Conservation (phyloP, 2,797 vertebrate species). For the Cyprinella venusta region DNA sequence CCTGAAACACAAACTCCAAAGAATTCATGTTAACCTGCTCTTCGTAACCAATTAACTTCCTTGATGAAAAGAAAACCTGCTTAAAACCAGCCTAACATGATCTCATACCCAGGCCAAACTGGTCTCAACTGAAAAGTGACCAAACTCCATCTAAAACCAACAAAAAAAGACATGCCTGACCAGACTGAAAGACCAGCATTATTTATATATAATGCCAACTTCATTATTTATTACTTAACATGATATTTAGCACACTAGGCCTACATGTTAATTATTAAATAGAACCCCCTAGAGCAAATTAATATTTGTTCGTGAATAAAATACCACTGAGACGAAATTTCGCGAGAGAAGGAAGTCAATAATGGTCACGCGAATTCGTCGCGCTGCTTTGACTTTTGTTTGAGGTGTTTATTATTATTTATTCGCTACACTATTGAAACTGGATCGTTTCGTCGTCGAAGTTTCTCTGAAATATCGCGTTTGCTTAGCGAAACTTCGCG, state of each 20-base stretch:
- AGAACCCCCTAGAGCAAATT: background rate
- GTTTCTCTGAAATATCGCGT: background rate
- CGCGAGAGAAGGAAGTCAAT: no score
- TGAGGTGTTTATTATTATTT: no score
- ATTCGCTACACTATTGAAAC: background rate
- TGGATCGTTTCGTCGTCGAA: background rate
- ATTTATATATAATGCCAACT: no score
- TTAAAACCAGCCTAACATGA: background rate
- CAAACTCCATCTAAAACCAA: background rate
- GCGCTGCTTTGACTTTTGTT: background rate
- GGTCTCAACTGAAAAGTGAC: background rate
- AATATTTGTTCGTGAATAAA: background rate
- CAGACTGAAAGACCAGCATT: background rate
- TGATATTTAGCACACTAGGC: background rate
- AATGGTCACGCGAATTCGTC: background rate
- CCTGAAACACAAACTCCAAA: slow-evolving; percentile 10
- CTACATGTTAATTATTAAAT: background rate
- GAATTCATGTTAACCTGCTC: background rate
- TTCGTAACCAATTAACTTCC: background rate
- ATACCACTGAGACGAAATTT: no score
- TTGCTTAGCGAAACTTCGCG: background rate
- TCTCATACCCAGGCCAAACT: background rate
- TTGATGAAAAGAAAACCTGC: background rate
- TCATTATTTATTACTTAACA: background rate
- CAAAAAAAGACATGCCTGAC: no score